Base-by-base conservation (phyloP, 2,888 invertebrate species). In the Thera obeliscata region DNA sequence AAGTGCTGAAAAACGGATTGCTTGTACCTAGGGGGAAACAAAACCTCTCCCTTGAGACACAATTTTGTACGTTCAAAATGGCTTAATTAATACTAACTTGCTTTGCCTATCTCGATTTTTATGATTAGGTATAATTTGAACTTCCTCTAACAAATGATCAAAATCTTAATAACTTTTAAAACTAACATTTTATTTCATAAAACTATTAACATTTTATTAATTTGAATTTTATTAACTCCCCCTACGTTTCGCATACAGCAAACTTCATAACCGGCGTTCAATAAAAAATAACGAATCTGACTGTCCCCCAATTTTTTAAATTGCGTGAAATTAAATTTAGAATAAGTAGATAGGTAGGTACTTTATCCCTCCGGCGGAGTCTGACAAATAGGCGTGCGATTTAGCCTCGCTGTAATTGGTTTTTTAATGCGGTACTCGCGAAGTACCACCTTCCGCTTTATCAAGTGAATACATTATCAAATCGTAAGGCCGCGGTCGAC, bases 391-490 rank as follows among this genome's bases (percentile, higher is more conserved):
- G 90, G 86, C 83, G 87, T 81, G 85, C 87, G 90, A 89, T 93
- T 93, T 93, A 90, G 93, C 88, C 85, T 89, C 90, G 87, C 87
- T 90, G 90, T 93, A 93, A 93, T 93, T 93, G 93, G 92, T 92
- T 93, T 93, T 93, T 93, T 93, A 93, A 93, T 93, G 88, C 91
- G 86, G 86, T 81, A 86, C 86, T 87, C 87, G 91, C 89, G 86
- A 89, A 91, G 91, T 93, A 92, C 90, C 89, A 88, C 88, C 92
- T 91, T 91, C 89, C 90, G 88, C 90, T 90, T 89, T 93, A 93
- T 93, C 90, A 90, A 93, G 92, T 91, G 93, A 93, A 93, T 93
- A 92, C 90, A 93, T 93, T 93, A 93, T 92, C 93, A 93, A 93
- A 91, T 92, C 91, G 92, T 93, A 90, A 88, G 88, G 87, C 81